These are phyloP conservation scores for Echinarachnius parma DNA, from an alignment of 53 echinoderm and acorn worm genomes.

Conservation along the genomic window DNA sequence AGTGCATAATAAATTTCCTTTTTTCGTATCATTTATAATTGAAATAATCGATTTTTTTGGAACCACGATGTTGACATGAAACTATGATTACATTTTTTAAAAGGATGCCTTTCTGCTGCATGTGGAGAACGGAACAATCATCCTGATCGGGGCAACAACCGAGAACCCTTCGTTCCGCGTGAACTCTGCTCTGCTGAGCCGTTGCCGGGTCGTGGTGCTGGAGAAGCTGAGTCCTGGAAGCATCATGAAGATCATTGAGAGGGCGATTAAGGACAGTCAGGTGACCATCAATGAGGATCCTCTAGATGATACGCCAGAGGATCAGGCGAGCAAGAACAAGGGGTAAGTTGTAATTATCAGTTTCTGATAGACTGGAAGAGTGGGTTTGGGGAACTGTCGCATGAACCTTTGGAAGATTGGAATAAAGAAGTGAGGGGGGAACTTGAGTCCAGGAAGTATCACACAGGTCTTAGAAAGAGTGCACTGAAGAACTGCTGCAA, in stretches of 20 bases:
- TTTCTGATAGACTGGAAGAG: not conserved
- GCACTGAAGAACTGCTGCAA: no score
- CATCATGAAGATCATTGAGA: constrained; percentile 60
- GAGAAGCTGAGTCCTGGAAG: constrained; percentile 70
- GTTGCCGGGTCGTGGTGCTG: constrained; percentile 83
- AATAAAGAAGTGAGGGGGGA: no score
- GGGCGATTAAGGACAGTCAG: constrained; percentile 50
- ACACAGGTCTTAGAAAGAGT: no score
- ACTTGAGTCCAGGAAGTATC: no score
- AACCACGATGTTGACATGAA: no score
- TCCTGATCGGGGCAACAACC: constrained; percentile 90
- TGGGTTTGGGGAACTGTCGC: not conserved
- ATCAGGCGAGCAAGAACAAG: not conserved
- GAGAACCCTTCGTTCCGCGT: constrained; percentile 97
- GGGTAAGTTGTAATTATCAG: not conserved
- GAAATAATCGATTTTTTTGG: no score
- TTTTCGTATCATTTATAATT: no score
- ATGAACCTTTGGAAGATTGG: not conserved
- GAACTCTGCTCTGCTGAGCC: constrained; percentile 88
- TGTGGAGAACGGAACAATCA: constrained; percentile 93
- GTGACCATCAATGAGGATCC: constrained; percentile 31
- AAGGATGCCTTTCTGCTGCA: constrained; percentile 89
- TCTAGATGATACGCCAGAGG: not conserved
- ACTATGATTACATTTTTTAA: not conserved
- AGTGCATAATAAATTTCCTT: no score